Base-by-base conservation (phyloP, 2,113 vertebrate genomes). In the Myotis yumanensis region DNA sequence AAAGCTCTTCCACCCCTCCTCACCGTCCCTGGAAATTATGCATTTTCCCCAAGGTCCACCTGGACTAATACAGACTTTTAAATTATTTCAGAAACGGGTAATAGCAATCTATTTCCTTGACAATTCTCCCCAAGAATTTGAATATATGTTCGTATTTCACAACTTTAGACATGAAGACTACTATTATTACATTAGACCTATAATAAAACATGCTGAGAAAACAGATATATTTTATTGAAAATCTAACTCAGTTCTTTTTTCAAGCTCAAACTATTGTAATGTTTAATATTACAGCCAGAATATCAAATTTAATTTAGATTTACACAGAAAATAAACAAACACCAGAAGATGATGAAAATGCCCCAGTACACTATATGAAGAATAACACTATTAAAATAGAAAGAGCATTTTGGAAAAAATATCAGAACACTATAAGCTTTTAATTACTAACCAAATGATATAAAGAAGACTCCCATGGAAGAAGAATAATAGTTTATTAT, bases 211-310 rank as follows among this genome's bases (percentile, higher is more conserved):
- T 57, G 8, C 12, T 48, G 14, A 80, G 32, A 77, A 92, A 30
- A 80, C 8, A 22, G 3, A 57, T 22, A 43, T 11, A 79, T 7
- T 68, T 87, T 37, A 43, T 18, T 87, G 16, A 90, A 94, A 94
- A 85, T 54, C 0, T 16, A 66, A 48, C 20, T 90, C 4, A 69
- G 4, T 5, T 66, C 1, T 84, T 12, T 22, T 81, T 92, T 82
- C n/a, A 85, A 95, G 37, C 7, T 94, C 43, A 35, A 88, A 84
- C 52, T 30, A 59, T 64, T 96, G 9, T 72, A 40, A 90, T 57
- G 28, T n/a, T 54, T 40, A 87, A 54, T 59, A 71, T 32, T 57
- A 43, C 1, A 72, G 8, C 62, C 7, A 85, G 3, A 16, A 62
- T 59, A 76, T 32, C 5, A 52, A 46, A 81, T 37, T 68, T 93